A percentile compares a stretch with the other conserved stretches of the same genome.
Evolutionary conservation across 2,113 vertebrate genomes (phyloP).

Genomic region (Apaloderma vittatum): DNA sequence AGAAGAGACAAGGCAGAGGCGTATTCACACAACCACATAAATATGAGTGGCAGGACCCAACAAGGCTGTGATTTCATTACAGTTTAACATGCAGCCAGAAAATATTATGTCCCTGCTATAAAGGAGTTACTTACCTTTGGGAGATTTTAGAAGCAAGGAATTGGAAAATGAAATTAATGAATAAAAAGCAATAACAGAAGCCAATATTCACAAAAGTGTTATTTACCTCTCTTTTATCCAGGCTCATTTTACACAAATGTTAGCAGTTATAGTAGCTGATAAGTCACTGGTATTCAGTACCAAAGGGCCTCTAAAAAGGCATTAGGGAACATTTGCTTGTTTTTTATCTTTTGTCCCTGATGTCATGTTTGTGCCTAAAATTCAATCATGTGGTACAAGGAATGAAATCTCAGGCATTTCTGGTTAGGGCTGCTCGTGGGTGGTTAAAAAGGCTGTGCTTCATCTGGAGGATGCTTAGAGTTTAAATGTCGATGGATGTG

Average conservation of each 20-base stretch:
- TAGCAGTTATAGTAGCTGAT: neutral
- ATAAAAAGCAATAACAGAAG: conserved; percentile 35
- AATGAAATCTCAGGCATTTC: neutral
- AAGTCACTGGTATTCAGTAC: neutral
- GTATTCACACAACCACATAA: neutral
- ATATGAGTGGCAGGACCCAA: neutral
- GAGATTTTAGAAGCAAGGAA: conserved; percentile 37
- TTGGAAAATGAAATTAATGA: conserved; percentile 49
- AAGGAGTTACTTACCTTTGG: conserved; percentile 15
- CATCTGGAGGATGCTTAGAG: neutral
- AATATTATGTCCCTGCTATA: neutral
- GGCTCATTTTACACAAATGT: neutral
- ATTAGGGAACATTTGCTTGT: neutral
- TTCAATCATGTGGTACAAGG: neutral
- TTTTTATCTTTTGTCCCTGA: neutral
- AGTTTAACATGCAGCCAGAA: neutral
- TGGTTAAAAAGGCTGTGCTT: neutral
- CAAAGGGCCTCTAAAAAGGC: neutral
- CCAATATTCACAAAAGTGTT: conserved; percentile 23
- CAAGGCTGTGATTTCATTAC: neutral
- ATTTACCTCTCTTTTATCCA: conserved; percentile 30
- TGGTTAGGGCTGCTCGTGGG: neutral
- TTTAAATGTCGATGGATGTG: accelerated
- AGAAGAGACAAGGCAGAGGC: neutral
- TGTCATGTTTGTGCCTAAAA: neutral